phyloP scores from a whole-genome alignment of 2,888 invertebrate species.

The Octonoba sinensis region DNA sequence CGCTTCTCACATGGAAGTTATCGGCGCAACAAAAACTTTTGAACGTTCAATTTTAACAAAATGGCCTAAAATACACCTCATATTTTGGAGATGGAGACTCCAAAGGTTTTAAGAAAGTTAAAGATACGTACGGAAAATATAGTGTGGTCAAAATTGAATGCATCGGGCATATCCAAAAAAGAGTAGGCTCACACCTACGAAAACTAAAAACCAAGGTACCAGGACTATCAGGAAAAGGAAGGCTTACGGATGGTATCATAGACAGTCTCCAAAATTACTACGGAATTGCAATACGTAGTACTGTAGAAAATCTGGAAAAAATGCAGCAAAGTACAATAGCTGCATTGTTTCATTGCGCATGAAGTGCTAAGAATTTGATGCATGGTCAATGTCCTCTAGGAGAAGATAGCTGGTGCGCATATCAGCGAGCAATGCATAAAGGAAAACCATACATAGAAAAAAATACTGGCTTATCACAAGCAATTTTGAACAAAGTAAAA shows the following conservation, averaged over 20 bases:
- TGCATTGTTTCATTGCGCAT: conserved; percentile 11
- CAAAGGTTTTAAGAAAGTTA: conserved; percentile 4
- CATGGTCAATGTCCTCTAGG: conserved; percentile 18
- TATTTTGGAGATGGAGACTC: conserved; percentile 11
- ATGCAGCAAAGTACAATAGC: conserved; percentile 9
- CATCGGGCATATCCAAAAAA: conserved; percentile 4
- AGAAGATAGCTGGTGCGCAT: neutral
- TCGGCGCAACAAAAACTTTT: neutral
- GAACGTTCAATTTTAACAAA: neutral
- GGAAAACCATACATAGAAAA: neutral
- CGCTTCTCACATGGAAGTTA: conserved; percentile 8
- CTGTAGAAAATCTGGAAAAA: conserved; percentile 8
- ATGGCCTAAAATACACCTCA: neutral
- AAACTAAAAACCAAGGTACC: neutral
- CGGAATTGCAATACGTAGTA: conserved; percentile 17
- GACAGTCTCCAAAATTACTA: conserved; percentile 22
- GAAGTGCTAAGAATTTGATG: neutral
- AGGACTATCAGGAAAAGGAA: neutral
- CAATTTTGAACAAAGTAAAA: neutral
- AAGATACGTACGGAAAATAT: neutral
- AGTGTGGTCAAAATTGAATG: neutral
- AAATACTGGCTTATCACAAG: neutral
- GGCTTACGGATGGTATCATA: neutral
- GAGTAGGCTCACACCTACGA: neutral
- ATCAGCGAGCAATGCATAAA: neutral